Conservation (phyloP, 2,888 invertebrate genomes). For the Noctua pronuba region DNA sequence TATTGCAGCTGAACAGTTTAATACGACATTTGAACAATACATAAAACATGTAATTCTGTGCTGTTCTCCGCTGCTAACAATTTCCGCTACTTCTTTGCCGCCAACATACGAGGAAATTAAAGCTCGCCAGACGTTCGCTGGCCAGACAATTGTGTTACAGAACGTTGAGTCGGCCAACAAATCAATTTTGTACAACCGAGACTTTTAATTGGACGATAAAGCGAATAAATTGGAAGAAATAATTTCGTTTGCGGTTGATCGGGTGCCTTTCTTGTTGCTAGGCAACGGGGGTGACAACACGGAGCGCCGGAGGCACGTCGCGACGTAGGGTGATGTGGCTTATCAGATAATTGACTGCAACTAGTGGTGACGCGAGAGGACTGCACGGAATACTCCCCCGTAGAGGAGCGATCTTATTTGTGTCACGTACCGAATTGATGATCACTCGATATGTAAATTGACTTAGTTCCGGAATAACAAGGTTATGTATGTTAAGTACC, state of each 20-base stretch:
- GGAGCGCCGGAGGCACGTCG: slow-evolving; percentile 62
- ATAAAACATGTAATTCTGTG: slow-evolving; percentile 44
- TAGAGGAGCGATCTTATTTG: slow-evolving; percentile 58
- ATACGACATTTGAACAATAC: slow-evolving; percentile 42
- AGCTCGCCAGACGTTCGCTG: slow-evolving; percentile 72
- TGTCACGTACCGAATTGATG: slow-evolving; percentile 70
- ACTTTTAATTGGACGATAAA: slow-evolving; percentile 75
- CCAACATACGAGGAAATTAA: slow-evolving; percentile 67
- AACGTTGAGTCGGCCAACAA: slow-evolving; percentile 77
- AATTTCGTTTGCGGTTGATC: slow-evolving; percentile 77
- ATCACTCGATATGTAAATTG: slow-evolving; percentile 67
- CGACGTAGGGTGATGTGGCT: slow-evolving; percentile 75
- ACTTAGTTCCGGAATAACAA: slow-evolving; percentile 56
- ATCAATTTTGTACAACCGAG: slow-evolving; percentile 78
- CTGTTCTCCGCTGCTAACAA: slow-evolving; percentile 40
- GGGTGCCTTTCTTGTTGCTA: slow-evolving; percentile 73
- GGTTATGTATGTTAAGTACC: slow-evolving; percentile 42
- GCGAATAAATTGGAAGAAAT: slow-evolving; percentile 75
- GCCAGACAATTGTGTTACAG: slow-evolving; percentile 81
- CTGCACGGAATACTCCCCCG: slow-evolving; percentile 67
- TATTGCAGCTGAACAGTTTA: slow-evolving; percentile 28
- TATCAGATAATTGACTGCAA: slow-evolving; percentile 88
- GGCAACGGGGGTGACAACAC: slow-evolving; percentile 72
- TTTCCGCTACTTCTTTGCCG: slow-evolving; percentile 50
- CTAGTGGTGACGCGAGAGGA: slow-evolving; percentile 75